These are phyloP conservation scores for Ovis canadensis DNA, from an alignment of 2,113 vertebrate species.

Conservation along the genomic window DNA sequence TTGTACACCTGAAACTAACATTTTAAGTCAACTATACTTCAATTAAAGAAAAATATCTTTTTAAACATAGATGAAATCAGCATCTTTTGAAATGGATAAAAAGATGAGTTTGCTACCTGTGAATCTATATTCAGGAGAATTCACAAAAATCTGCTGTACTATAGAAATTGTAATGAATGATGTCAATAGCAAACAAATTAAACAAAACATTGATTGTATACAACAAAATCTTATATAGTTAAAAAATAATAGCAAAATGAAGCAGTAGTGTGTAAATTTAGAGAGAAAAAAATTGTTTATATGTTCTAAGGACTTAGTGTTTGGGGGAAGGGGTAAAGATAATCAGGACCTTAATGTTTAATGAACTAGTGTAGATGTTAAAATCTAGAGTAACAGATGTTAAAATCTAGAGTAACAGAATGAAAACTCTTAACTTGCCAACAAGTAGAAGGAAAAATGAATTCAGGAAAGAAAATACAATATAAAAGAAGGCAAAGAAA, in stretches of 20 bases:
- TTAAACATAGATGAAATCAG: background rate
- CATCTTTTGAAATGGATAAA: background rate
- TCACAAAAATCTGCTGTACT: background rate
- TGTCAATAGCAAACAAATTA: background rate
- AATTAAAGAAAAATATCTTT: background rate
- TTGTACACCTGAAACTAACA: background rate
- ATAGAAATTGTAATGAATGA: background rate
- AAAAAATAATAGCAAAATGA: background rate
- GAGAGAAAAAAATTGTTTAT: background rate
- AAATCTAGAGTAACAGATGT: background rate
- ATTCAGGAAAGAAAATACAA: background rate
- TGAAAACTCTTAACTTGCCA: background rate
- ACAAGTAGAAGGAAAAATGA: background rate
- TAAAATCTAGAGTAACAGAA: background rate
- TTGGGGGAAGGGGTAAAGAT: background rate
- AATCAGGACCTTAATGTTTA: background rate
- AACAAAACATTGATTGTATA: background rate
- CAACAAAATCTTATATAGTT: background rate
- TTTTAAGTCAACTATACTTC: background rate
- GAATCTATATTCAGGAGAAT: background rate
- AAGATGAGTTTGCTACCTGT: background rate
- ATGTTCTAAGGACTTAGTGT: background rate
- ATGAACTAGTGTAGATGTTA: background rate
- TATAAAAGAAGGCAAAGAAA: background rate
- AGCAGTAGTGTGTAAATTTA: background rate